Conservation (phyloP, 1,140 invertebrate species). For the Neoseiulus cucumeris region DNA sequence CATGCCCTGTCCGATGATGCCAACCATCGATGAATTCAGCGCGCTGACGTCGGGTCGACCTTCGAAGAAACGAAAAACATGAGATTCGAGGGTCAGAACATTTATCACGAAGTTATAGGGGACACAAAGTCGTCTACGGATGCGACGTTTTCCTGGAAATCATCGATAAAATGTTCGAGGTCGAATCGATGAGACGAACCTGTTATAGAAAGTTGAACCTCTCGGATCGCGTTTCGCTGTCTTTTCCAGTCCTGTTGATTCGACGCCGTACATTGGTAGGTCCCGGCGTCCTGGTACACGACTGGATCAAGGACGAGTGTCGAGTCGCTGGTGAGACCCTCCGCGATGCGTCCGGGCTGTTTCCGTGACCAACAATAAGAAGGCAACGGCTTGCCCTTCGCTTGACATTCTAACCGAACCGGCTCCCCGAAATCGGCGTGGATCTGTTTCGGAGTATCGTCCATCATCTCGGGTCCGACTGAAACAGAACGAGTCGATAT, state of each 20-base stretch:
- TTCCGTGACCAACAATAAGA: constrained; percentile 16
- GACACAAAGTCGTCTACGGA: neutral
- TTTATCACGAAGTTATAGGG: constrained; percentile 10
- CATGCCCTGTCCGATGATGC: constrained; percentile 33
- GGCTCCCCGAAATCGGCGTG: constrained; percentile 61
- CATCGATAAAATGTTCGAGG: neutral
- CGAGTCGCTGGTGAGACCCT: constrained; percentile 32
- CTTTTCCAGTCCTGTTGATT: constrained; percentile 22
- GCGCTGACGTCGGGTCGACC: constrained; percentile 37
- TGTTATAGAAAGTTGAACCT: constrained; percentile 34
- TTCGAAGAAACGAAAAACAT: constrained; percentile 25
- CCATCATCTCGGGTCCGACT: constrained; percentile 23
- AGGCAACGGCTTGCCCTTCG: constrained; percentile 30
- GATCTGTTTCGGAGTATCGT: constrained; percentile 37
- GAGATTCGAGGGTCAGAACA: neutral
- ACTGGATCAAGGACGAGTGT: constrained; percentile 41
- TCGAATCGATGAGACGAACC: neutral
- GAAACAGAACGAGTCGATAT: constrained; percentile 14
- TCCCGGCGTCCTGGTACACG: constrained; percentile 51
- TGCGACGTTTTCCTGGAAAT: no score
- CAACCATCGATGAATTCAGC: constrained; percentile 32
- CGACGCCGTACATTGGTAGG: constrained; percentile 42
- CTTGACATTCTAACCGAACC: constrained; percentile 58
- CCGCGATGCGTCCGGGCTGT: neutral
- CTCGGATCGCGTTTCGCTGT: constrained; percentile 30